phyloP scores from a whole-genome alignment of 1,140 invertebrate genomes.

The Drosophila subobscura region DNA sequence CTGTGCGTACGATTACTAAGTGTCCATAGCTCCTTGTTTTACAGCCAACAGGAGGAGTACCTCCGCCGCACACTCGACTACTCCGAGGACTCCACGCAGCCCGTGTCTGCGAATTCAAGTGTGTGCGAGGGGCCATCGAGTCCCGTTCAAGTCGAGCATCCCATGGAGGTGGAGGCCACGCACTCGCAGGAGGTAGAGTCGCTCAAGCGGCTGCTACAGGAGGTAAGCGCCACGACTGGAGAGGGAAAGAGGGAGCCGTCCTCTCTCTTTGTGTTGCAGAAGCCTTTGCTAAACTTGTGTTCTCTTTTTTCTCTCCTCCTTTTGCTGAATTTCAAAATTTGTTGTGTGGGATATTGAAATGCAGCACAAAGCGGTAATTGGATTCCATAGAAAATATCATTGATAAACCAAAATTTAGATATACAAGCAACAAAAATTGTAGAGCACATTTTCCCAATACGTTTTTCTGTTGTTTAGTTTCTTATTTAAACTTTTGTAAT shows the following conservation, averaged over 20 bases:
- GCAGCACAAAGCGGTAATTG: slow-evolving; percentile 84
- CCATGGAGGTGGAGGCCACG: slow-evolving; percentile 84
- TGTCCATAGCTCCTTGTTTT: slow-evolving; percentile 3
- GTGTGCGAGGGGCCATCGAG: slow-evolving; percentile 87
- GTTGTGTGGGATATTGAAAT: slow-evolving; percentile 70
- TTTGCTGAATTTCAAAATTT: slow-evolving; percentile 84
- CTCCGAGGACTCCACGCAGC: slow-evolving; percentile 84
- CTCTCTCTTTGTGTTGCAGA: slow-evolving; percentile 12
- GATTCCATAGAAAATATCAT: slow-evolving; percentile 40
- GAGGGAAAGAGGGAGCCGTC: too few species aligned
- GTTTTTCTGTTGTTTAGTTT: slow-evolving; percentile 19
- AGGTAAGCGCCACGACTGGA: slow-evolving; percentile 85
- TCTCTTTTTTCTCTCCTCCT: slow-evolving; percentile 69
- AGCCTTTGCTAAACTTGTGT: slow-evolving; percentile 61
- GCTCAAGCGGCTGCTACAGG: slow-evolving; percentile 88
- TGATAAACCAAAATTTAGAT: slow-evolving; percentile 46
- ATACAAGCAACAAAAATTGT: slow-evolving; percentile 47
- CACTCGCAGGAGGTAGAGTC: slow-evolving; percentile 86
- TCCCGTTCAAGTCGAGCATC: slow-evolving; percentile 84
- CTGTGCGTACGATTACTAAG: background rate
- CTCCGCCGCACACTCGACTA: slow-evolving; percentile 83
- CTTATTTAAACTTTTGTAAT: background rate
- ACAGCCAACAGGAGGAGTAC: slow-evolving; percentile 83
- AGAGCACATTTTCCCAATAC: slow-evolving; percentile 59
- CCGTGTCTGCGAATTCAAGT: slow-evolving; percentile 85